Evolutionary conservation across 2,113 vertebrate genomes (phyloP).

Genomic region (Excalfactoria chinensis): DNA sequence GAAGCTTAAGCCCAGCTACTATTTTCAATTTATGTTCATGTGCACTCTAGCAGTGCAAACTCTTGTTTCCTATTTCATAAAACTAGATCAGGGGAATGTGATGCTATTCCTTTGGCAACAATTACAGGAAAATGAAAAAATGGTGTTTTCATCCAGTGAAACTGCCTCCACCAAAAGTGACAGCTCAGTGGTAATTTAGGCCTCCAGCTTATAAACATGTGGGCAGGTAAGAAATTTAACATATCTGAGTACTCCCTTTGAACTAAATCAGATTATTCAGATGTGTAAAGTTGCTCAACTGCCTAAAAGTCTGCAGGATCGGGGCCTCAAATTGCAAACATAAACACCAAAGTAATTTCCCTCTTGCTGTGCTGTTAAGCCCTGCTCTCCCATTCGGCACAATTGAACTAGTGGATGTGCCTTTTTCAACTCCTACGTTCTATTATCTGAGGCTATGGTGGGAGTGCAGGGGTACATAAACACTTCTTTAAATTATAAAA

Average conservation of each 20-base stretch:
- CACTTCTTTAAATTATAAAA: constrained; percentile 72
- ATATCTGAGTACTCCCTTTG: constrained; percentile 54
- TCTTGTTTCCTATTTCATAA: constrained; percentile 49
- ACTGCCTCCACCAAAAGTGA: neutral
- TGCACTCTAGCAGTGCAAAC: constrained; percentile 19
- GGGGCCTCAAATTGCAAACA: constrained; percentile 43
- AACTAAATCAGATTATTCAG: constrained; percentile 70
- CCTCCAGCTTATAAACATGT: constrained; percentile 19
- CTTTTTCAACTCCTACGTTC: constrained; percentile 9
- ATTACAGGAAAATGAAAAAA: constrained; percentile 41
- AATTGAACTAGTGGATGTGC: constrained; percentile 45
- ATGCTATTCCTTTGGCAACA: constrained; percentile 50
- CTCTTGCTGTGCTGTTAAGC: constrained; percentile 64
- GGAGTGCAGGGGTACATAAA: constrained; percentile 54
- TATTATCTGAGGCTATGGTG: constrained; percentile 44
- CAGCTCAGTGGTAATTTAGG: neutral
- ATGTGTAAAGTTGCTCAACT: constrained; percentile 60
- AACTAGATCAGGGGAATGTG: constrained; percentile 21
- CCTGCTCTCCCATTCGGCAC: constrained; percentile 54
- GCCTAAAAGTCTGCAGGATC: constrained; percentile 53
- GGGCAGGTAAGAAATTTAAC: constrained; percentile 52
- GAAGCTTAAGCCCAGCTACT: constrained; percentile 9
- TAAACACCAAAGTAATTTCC: constrained; percentile 69
- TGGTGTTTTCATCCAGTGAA: neutral
- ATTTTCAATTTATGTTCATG: constrained; percentile 58